phyloP scores from a whole-genome alignment of 1,140 invertebrate species.

The Saxidomus purpurata region DNA sequence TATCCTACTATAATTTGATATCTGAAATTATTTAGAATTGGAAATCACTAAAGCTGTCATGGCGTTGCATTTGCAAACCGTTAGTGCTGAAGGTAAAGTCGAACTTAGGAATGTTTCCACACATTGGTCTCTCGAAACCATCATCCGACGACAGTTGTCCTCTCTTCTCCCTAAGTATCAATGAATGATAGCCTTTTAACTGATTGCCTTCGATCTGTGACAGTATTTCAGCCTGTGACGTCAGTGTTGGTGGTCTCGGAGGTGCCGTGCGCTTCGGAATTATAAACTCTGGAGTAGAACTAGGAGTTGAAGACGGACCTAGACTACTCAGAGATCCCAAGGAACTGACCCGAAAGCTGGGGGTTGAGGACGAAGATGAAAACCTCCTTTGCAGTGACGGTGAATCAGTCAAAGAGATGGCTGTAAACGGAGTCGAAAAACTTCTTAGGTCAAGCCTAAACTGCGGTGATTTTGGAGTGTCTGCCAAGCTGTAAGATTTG shows the following conservation, averaged over 20 bases:
- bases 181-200: background rate
- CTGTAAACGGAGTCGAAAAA: background rate
- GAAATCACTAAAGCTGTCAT: background rate
- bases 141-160: background rate
- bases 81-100: background rate
- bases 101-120: background rate
- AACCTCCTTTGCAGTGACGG: background rate
- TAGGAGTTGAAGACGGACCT: background rate
- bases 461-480: background rate
- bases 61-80: background rate
- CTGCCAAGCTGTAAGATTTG: background rate
- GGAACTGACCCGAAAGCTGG: background rate
- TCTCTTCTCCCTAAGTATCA: background rate
- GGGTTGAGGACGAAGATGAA: background rate
- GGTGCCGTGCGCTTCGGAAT: background rate
- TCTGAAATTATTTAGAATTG: conserved; percentile 1
- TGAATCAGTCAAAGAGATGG: background rate
- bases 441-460: background rate
- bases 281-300: background rate
- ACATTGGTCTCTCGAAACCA: background rate
- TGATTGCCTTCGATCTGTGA: background rate
- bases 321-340: background rate
- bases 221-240: background rate
- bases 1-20: no score
- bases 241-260: background rate